Conservation (phyloP, 2,888 invertebrate genomes). For the Drosophila recens region DNA sequence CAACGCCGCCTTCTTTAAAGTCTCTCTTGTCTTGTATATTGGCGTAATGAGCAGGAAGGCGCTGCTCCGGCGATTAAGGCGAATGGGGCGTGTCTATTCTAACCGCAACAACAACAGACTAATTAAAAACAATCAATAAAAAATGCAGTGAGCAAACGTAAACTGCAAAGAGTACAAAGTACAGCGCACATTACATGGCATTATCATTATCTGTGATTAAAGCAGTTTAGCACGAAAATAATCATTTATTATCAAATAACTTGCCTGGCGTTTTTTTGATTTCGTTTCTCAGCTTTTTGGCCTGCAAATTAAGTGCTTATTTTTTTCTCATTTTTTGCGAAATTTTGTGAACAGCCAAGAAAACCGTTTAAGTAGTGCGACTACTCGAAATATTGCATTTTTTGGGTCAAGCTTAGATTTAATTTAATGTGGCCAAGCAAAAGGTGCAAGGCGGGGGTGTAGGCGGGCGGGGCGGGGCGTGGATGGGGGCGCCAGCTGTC, state of each 20-base stretch:
- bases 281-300: constrained; percentile 20
- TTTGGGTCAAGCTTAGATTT: constrained; percentile 80
- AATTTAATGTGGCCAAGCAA: constrained; percentile 57
- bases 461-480: constrained; percentile 18
- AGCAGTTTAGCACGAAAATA: constrained; percentile 78
- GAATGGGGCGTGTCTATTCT: constrained; percentile 52
- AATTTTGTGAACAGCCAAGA: constrained; percentile 40
- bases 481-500: constrained; percentile 20
- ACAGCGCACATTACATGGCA: constrained; percentile 44
- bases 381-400: constrained; percentile 28
- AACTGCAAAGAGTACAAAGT: constrained; percentile 10
- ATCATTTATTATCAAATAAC: constrained; percentile 75
- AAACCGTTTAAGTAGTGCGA: constrained; percentile 44
- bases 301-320: constrained; percentile 76
- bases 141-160: constrained; percentile 34
- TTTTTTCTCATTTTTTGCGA: constrained; percentile 51
- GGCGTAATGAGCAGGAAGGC: constrained; percentile 61
- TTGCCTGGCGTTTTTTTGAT: constrained; percentile 27
- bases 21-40: constrained; percentile 15
- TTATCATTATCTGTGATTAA: constrained; percentile 75
- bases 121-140: constrained; percentile 79
- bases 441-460: constrained; percentile 49
- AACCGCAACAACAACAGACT: constrained; percentile 54
- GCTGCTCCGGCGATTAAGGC: constrained; percentile 34
- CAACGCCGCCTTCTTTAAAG: constrained; percentile 24